phyloP scores from a whole-genome alignment of 1,140 invertebrate genomes.

The Procambarus clarkii region DNA sequence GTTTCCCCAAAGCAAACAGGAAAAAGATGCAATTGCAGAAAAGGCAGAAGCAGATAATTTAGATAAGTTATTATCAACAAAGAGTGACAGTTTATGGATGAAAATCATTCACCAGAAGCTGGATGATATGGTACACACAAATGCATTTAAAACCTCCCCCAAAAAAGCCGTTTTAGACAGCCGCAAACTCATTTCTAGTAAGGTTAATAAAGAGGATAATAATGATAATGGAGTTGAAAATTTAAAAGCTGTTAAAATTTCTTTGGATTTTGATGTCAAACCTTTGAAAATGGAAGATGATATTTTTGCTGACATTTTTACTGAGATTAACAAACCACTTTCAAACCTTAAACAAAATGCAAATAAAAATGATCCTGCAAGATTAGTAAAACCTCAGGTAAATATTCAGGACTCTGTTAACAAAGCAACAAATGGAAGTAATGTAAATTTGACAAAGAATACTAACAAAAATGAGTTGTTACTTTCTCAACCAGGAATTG shows the following conservation, averaged over 20 bases:
- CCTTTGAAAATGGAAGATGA: constrained; percentile 78
- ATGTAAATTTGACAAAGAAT: background rate
- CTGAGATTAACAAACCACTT: constrained; percentile 3
- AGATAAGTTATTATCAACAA: constrained; percentile 55
- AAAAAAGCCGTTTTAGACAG: constrained; percentile 64
- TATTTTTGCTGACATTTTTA: constrained; percentile 83
- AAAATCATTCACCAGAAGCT: constrained; percentile 71
- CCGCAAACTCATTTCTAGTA: constrained; percentile 35
- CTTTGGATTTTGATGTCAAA: constrained; percentile 68
- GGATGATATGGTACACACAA: constrained; percentile 61
- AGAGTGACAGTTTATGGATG: constrained; percentile 68
- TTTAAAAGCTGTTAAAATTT: constrained; percentile 55
- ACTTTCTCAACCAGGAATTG: background rate
- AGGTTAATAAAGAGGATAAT: background rate
- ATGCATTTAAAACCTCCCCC: constrained; percentile 58
- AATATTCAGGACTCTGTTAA: background rate
- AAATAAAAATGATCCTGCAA: background rate
- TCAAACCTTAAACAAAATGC: background rate
- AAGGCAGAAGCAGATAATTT: constrained; percentile 37
- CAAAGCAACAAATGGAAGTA: background rate
- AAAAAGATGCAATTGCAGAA: constrained; percentile 42
- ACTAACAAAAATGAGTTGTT: background rate
- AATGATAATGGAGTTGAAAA: background rate
- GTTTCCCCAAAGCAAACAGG: background rate
- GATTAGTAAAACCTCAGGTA: background rate